phyloP scores from a whole-genome alignment of 92 coral and sea anemone genomes.

The Epizoanthus fatuus region DNA sequence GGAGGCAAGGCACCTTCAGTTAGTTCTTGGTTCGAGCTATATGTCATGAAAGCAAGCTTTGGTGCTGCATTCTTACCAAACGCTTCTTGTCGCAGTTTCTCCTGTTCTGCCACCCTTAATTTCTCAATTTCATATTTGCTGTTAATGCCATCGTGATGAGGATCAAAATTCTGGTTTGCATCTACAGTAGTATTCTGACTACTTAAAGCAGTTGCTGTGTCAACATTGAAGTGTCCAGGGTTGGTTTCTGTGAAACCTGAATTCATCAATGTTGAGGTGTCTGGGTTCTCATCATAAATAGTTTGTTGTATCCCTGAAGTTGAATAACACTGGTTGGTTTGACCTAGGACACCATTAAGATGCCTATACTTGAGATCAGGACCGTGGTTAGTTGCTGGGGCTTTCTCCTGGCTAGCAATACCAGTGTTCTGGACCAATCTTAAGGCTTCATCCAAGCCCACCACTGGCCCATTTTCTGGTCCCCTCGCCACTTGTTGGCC shows the following conservation, averaged over 20 bases:
- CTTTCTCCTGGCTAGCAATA: background rate
- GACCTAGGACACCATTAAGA: constrained; percentile 14
- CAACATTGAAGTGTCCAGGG: background rate
- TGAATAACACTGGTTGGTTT: too few species aligned
- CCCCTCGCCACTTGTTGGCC: constrained; percentile 61
- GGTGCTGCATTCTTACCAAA: constrained; percentile 84
- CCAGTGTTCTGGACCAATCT: constrained; percentile 1
- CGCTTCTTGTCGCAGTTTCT: constrained; percentile 88
- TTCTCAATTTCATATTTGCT: constrained; percentile 24
- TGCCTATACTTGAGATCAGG: background rate
- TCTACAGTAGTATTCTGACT: background rate
- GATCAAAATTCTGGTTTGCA: constrained; percentile 17
- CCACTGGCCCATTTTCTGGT: background rate
- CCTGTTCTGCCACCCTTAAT: constrained; percentile 73
- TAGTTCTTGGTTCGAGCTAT: constrained; percentile 58
- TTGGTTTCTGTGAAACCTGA: background rate
- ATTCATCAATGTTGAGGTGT: constrained; percentile 8
- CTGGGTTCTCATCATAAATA: background rate
- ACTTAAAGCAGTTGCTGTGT: background rate
- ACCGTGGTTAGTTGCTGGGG: background rate
- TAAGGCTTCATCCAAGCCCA: constrained; percentile 13
- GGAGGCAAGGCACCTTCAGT: constrained; percentile 93
- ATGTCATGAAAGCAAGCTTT: constrained; percentile 85
- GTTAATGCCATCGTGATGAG: constrained; percentile 3
- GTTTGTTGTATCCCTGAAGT: background rate